Conservation (phyloP, 1,140 invertebrate genomes). For the Hydropsyche tenuis region DNA sequence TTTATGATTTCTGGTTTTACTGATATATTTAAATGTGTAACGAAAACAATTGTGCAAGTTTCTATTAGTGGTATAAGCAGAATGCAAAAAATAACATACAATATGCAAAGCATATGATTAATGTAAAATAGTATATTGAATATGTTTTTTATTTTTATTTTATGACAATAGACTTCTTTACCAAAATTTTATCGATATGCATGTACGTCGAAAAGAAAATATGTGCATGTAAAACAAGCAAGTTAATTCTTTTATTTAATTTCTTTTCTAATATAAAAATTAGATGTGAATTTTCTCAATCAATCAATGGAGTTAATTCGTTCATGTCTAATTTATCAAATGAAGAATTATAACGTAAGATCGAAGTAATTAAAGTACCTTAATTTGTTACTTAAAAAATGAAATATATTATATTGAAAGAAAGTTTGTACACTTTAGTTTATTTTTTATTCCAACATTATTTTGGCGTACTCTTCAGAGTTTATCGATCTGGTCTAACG, state of each 20-base stretch:
- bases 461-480: slow-evolving; percentile 47
- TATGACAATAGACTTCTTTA: slow-evolving; percentile 4
- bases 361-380: slow-evolving; percentile 36
- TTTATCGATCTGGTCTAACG: slow-evolving; percentile 48
- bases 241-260: slow-evolving; percentile 9
- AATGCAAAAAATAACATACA: slow-evolving; percentile 1
- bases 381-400: slow-evolving; percentile 47
- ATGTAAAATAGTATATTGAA: neutral
- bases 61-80: slow-evolving; percentile 14
- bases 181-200: slow-evolving; percentile 11
- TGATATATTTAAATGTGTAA: slow-evolving; percentile 17
- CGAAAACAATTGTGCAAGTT: neutral
- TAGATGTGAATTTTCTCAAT: neutral
- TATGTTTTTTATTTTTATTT: slow-evolving; percentile 21
- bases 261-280: neutral
- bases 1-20: slow-evolving; percentile 6
- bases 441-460: slow-evolving; percentile 51
- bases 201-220: slow-evolving; percentile 1
- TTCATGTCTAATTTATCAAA: slow-evolving; percentile 3
- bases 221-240: slow-evolving; percentile 25
- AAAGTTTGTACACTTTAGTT: slow-evolving; percentile 42
- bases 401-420: slow-evolving; percentile 45
- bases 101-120: slow-evolving; percentile 28
- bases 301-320: neutral
- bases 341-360: slow-evolving; percentile 34